Percentiles rank a stretch among this genome's conserved stretches.
phyloP scores from a whole-genome alignment of 1,140 invertebrate species.

The Trichonephila inaurata region DNA sequence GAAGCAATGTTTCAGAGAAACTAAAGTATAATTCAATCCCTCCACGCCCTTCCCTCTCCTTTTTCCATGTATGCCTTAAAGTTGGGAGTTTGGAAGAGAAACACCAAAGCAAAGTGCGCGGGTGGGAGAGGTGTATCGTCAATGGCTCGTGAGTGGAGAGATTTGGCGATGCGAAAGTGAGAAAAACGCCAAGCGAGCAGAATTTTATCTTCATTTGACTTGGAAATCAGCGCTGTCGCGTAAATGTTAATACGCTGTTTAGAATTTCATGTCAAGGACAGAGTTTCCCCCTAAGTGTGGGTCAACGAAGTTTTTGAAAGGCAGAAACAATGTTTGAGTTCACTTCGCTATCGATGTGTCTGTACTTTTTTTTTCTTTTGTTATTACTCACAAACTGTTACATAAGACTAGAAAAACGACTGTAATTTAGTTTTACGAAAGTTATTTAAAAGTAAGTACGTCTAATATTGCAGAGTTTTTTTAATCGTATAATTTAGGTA shows the following conservation, averaged over 20 bases:
- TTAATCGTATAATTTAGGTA: no score
- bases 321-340: conserved; percentile 39
- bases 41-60: neutral
- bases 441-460: neutral
- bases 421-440: neutral
- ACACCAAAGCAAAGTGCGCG: neutral
- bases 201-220: conserved; percentile 65
- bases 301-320: conserved; percentile 18
- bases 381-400: neutral
- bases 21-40: neutral
- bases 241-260: conserved; percentile 69
- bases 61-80: no score
- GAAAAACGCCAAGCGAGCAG: conserved; percentile 54
- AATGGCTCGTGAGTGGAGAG: conserved; percentile 41
- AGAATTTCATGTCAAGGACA: conserved; percentile 53
- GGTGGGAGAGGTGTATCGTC: neutral
- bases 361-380: neutral
- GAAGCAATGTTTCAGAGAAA: neutral
- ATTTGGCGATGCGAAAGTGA: conserved; percentile 49
- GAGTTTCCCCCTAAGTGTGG: neutral
- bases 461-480: no score
- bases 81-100: no score
- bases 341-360: neutral
- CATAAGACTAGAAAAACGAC: neutral
- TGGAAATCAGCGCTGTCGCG: conserved; percentile 47